Percentiles rank a stretch among this genome's conserved stretches.
These are phyloP conservation scores for Nephrotoma flavescens DNA, from an alignment of 2,888 invertebrate species.

Conservation along the genomic window DNA sequence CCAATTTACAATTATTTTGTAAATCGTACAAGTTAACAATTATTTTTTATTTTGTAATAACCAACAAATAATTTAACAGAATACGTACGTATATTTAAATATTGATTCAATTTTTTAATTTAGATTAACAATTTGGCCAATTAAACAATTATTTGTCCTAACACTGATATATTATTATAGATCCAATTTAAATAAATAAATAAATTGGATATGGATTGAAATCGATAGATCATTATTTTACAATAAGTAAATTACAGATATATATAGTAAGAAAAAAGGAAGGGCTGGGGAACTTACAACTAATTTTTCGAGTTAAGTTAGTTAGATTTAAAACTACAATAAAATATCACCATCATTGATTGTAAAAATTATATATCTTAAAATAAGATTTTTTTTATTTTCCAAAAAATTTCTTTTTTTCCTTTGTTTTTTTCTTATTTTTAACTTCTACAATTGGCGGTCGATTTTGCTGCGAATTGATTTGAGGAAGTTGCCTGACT, in stretches of 20 bases:
- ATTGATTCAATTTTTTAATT: background rate
- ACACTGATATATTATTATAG: background rate
- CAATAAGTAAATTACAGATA: background rate
- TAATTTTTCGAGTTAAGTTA: background rate
- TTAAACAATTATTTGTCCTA: background rate
- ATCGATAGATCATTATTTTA: background rate
- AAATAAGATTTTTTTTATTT: background rate
- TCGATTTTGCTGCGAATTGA: background rate
- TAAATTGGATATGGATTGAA: too few species aligned
- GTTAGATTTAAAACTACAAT: background rate
- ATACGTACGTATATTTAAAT: background rate
- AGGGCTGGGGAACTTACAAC: background rate
- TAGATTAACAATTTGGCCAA: background rate
- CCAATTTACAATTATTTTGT: background rate
- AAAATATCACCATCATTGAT: background rate
- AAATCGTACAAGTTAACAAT: background rate
- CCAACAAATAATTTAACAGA: background rate
- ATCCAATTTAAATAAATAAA: background rate
- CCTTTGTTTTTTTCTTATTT: slow-evolving; percentile 1
- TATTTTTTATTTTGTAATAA: background rate
- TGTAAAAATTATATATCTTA: background rate
- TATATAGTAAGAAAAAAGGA: background rate
- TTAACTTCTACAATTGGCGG: background rate
- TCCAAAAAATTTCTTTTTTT: background rate
- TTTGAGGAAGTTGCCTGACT: background rate